Percentiles rank a stretch among this genome's conserved stretches.
Evolutionary conservation across 1,140 invertebrate genomes (phyloP).

Genomic region (Bombus pyrosoma): DNA sequence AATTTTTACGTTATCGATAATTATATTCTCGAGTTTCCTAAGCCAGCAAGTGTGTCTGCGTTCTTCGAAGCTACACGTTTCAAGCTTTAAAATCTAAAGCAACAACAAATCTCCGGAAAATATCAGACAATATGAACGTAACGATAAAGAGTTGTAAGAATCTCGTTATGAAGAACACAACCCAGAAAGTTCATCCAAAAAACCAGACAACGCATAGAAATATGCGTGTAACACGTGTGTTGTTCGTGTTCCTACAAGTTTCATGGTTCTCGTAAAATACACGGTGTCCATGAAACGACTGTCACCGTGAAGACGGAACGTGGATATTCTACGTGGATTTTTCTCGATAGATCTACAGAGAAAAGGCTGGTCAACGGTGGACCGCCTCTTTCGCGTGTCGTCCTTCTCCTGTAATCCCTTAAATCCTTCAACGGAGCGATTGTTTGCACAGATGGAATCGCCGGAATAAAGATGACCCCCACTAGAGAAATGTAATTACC

Average conservation of each 20-base stretch:
- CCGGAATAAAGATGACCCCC: neutral
- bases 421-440: conserved; percentile 41
- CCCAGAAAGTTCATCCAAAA: neutral
- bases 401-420: conserved; percentile 52
- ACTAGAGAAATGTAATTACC: neutral
- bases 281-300: neutral
- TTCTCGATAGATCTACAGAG: conserved; percentile 54
- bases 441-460: neutral
- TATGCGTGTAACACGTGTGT: neutral
- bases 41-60: too few relatives aligned
- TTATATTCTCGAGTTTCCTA: too few relatives aligned
- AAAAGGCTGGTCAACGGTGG: conserved; percentile 60
- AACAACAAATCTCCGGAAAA: too few relatives aligned
- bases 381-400: conserved; percentile 56
- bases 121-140: too few relatives aligned
- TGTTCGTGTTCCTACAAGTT: neutral
- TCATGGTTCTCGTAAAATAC: neutral
- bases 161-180: neutral
- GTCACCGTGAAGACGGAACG: neutral
- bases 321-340: neutral
- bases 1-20: too few relatives aligned
- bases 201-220: neutral
- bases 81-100: too few relatives aligned
- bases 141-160: neutral
- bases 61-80: too few relatives aligned